These are phyloP conservation scores for Fregetta grallaria DNA, from an alignment of 2,113 vertebrate genomes.

Conservation along the genomic window DNA sequence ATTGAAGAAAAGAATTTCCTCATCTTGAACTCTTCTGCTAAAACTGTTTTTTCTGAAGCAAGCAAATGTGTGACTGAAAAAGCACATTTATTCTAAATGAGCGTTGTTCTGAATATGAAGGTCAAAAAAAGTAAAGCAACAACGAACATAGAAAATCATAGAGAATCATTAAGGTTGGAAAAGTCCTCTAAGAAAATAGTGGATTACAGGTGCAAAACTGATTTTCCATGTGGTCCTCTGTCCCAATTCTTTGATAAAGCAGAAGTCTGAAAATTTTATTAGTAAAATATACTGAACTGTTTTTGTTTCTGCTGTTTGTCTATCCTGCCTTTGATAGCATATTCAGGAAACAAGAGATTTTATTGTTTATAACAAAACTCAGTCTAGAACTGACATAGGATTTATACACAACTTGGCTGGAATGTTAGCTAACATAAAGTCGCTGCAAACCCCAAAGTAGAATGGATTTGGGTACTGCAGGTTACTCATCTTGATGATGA, in stretches of 20 bases:
- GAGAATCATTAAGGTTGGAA: too few species aligned
- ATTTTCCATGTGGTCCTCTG: not conserved
- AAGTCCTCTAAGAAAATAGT: not conserved
- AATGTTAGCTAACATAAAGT: not conserved
- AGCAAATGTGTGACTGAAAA: not conserved
- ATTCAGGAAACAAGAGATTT: conserved; percentile 20
- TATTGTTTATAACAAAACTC: conserved; percentile 27
- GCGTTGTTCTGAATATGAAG: not conserved
- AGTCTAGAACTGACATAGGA: not conserved
- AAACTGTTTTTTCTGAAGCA: not conserved
- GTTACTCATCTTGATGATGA: not conserved
- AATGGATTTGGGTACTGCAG: not conserved
- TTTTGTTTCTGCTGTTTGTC: not conserved
- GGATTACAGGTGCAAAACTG: not conserved
- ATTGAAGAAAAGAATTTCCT: not conserved
- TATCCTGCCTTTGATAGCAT: not conserved
- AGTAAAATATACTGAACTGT: not conserved
- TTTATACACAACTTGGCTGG: conserved; percentile 17
- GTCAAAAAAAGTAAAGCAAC: not conserved
- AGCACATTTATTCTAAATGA: not conserved
- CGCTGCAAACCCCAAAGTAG: not conserved
- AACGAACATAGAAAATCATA: not conserved
- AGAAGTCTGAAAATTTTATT: not conserved
- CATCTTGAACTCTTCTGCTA: not conserved
- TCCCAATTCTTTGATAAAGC: not conserved